Evolutionary conservation across 2,797 vertebrate species (phyloP).

Genomic region (Somateria mollissima): DNA sequence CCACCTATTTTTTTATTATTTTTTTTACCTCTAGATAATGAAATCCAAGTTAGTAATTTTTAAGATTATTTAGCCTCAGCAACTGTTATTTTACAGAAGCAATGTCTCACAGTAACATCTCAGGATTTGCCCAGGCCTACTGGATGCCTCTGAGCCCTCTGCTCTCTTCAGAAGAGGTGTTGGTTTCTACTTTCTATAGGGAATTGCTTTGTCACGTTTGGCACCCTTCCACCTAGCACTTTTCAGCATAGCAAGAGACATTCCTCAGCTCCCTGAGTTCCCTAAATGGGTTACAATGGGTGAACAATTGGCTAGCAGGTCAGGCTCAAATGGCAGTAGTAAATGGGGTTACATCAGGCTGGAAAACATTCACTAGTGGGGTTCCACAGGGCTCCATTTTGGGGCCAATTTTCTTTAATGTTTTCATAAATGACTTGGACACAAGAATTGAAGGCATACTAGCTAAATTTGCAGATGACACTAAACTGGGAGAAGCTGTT

Average conservation of each 20-base stretch:
- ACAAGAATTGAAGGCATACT: too few species aligned
- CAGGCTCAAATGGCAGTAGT: too few species aligned
- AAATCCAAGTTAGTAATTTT: not conserved
- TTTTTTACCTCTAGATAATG: not conserved
- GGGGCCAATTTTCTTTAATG: too few species aligned
- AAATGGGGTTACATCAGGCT: too few species aligned
- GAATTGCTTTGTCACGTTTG: not conserved
- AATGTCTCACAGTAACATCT: not conserved
- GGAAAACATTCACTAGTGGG: too few species aligned
- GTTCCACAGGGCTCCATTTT: too few species aligned
- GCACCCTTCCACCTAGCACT: not conserved
- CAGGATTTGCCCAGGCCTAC: not conserved
- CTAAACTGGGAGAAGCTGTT: too few species aligned
- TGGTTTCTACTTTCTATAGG: not conserved
- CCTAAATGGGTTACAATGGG: not conserved
- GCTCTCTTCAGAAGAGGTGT: not conserved
- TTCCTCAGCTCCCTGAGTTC: rapidly evolving
- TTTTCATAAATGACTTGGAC: too few species aligned
- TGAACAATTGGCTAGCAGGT: too few species aligned
- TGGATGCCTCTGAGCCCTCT: not conserved
- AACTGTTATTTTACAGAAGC: not conserved
- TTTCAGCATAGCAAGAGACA: not conserved
- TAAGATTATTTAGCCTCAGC: not conserved
- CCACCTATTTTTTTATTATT: not conserved
- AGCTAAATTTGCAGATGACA: too few species aligned